phyloP scores from a whole-genome alignment of 2,888 invertebrate species.

The Nebria salina region DNA sequence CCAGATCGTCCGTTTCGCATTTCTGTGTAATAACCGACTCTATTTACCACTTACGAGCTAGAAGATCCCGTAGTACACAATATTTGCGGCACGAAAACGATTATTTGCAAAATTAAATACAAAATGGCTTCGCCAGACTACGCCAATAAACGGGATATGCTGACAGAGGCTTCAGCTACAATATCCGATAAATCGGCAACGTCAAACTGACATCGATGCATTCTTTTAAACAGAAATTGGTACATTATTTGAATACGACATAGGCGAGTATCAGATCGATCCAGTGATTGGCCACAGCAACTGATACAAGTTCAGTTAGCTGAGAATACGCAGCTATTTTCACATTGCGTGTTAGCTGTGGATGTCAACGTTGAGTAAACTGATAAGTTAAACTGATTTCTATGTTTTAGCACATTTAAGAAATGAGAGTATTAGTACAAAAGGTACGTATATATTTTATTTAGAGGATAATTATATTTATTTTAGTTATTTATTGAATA shows the following conservation, averaged over 20 bases:
- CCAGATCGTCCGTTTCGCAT: conserved; percentile 57
- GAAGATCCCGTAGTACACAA: conserved; percentile 10
- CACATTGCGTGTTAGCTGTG: not conserved
- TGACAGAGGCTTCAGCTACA: not conserved
- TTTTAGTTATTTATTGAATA: too few relatives aligned
- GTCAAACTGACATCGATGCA: not conserved
- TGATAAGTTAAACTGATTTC: too few relatives aligned
- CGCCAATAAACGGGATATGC: too few relatives aligned
- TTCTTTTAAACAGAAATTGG: not conserved
- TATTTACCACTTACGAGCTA: conserved; percentile 17
- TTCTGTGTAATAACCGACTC: conserved; percentile 21
- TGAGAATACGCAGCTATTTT: not conserved
- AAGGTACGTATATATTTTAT: too few relatives aligned
- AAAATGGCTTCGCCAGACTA: conserved; percentile 22
- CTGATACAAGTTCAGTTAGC: not conserved
- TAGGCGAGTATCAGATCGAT: not conserved
- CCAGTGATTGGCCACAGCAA: not conserved
- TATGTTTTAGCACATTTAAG: too few relatives aligned
- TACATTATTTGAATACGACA: not conserved
- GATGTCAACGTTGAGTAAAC: too few relatives aligned
- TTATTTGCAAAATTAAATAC: conserved; percentile 23
- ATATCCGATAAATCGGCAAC: not conserved
- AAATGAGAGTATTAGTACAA: too few relatives aligned
- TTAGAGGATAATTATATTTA: too few relatives aligned
- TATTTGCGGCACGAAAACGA: conserved; percentile 17